A percentile compares a stretch with the other conserved stretches of the same genome.
phyloP scores from a whole-genome alignment of 2,113 vertebrate genomes.

The Ceyx margarethae region DNA sequence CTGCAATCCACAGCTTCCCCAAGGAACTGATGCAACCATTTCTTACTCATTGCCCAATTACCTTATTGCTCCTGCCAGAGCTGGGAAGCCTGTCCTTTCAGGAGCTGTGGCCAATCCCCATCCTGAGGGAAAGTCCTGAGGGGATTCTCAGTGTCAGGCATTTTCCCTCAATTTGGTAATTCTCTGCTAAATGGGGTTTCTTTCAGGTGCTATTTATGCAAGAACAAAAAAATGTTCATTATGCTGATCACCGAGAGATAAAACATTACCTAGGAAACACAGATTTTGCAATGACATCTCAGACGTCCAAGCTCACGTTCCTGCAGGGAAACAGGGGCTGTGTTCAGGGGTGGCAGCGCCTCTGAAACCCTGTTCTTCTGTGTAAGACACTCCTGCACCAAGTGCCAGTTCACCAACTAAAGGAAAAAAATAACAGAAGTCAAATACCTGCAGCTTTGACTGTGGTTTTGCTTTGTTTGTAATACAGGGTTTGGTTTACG shows the following conservation, averaged over 20 bases:
- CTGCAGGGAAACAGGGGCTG: not conserved
- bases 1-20: not conserved
- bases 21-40: not conserved
- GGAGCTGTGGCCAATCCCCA: not conserved
- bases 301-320: not conserved
- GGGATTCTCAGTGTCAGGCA: conserved; percentile 4
- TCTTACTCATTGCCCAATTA: conserved; percentile 26
- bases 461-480: not conserved
- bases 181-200: not conserved
- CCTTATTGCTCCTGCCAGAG: not conserved
- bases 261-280: conserved; percentile 32
- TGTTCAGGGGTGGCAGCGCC: not conserved
- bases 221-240: conserved; percentile 25
- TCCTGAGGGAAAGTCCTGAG: not conserved
- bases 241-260: conserved; percentile 2
- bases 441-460: not conserved
- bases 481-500: not conserved
- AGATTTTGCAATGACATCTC: not conserved
- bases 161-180: conserved; percentile 2
- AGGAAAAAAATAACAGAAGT: not conserved
- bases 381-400: not conserved
- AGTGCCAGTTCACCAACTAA: not conserved
- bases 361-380: not conserved
- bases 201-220: conserved; percentile 32
- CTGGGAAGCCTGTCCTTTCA: conserved; percentile 19